phyloP scores from a whole-genome alignment of 2,888 invertebrate genomes.

The Macrosiphum euphorbiae region DNA sequence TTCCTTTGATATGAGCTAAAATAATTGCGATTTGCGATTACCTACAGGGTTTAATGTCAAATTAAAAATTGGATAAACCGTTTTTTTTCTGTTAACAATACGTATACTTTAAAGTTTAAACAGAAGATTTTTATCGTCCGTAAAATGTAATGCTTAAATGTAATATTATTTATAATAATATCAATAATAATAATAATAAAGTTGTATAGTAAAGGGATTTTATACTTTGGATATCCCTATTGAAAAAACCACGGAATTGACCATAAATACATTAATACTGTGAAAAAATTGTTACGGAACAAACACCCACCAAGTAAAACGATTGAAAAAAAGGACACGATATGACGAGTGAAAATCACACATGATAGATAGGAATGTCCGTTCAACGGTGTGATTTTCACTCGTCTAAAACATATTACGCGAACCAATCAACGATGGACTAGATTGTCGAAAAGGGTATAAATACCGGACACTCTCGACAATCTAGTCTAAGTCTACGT shows the following conservation, averaged over 20 bases:
- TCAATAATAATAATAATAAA: not conserved
- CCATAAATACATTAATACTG: not conserved
- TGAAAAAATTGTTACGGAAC: too few relatives aligned
- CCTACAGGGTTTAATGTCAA: not conserved
- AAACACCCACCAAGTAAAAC: too few relatives aligned
- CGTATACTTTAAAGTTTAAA: not conserved
- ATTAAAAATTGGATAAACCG: constrained; percentile 21
- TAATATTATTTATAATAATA: not conserved
- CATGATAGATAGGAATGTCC: too few relatives aligned
- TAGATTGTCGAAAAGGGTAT: too few relatives aligned
- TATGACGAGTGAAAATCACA: too few relatives aligned
- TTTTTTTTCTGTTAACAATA: constrained; percentile 23
- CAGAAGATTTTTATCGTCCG: not conserved
- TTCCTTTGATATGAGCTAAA: constrained; percentile 31
- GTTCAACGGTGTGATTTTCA: too few relatives aligned
- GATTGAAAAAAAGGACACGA: too few relatives aligned
- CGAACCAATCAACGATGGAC: too few relatives aligned
- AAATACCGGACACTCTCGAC: too few relatives aligned
- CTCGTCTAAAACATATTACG: too few relatives aligned
- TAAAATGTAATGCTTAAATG: not conserved
- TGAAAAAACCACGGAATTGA: not conserved
- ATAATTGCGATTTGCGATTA: constrained; percentile 44
- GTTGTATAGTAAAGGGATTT: not conserved
- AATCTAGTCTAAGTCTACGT: too few relatives aligned
- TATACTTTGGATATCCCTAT: not conserved